Evolutionary conservation across 2,113 vertebrate species (phyloP), one percentile per base, ranked within the genome.

Genomic region (Cepphus grylle): DNA sequence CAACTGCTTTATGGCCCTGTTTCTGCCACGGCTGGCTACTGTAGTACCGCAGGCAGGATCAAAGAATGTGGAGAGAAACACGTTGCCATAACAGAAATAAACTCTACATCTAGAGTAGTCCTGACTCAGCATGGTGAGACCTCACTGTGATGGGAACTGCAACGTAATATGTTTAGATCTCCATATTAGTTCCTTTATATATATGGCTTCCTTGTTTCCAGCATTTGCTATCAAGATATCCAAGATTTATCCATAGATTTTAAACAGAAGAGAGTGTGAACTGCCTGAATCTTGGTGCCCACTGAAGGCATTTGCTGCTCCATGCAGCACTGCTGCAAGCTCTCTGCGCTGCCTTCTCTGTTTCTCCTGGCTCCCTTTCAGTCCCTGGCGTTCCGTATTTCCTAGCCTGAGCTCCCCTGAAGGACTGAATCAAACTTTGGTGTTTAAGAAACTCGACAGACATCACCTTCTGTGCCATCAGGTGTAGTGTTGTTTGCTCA

Each of bases 141-240:
- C n/a, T 74, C 43, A 70, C 16, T 26, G 36, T 65, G 62, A 62
- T 42, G 25, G 47, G 42, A 61, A 4, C 22, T 62, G 16, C n/a
- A 55, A 63, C 0, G 0, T 34, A 53, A 26, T 19, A 10, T 4
- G 3, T 42, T 67, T 67, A 18, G 11, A 72, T 59, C 18, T 53
- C 29, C 56, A 18, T 47, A 58, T 71, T 42, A 62, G 13, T 40
- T 81, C 29, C 16, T 90, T 40, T 56, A 3, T 23, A 12, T 15
- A 12, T 26, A 19, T n/a, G 15, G 5, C 53, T 91, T 77, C 63
- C 25, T 56, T 45, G 36, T 61, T 81, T 85, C 56, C 62, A 21
- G 21, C 8, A 49, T n/a, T 76, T 45, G 11, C 36, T 87, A 21
- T 69, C 40, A 23, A n/a, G 49, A n/a, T 42, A 38, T 9, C 58